Base-by-base conservation (phyloP, 2,113 vertebrate species). In the Silurus glanis region DNA sequence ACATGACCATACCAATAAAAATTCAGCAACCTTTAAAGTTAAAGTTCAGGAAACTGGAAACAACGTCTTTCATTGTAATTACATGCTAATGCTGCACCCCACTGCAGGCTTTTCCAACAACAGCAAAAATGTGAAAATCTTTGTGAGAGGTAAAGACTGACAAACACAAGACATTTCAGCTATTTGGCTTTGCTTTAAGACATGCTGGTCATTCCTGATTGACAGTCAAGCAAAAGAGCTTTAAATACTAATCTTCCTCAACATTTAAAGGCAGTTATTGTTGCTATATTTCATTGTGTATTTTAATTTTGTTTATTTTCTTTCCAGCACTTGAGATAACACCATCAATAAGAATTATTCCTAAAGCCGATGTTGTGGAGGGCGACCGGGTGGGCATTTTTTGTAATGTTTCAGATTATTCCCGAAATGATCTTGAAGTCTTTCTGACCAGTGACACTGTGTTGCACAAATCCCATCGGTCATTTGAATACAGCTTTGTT, bases 91-190 rank as follows among this genome's bases (percentile, higher is more conserved):
- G 8, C 45, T 91, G 82, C 23, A 80, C 45, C 84, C 89, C 1
- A 80, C 10, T 5, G n/a, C 49, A 2, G 90, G 78, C 10, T 4
- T 0, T 7, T 94, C 95, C 62, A 92, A 90, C 87, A 67, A 9
- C 79, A 95, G 95, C 84, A 87, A 89, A 9, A 69, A 51, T 14
- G 75, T 90, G 45, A 86, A 17, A 47, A 82, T 95, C 12, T n/a
- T 76, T 13, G 89, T 95, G 25, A 81, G 21, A 93, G 93, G 95
- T 95, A 88, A 94, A 37, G 13, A 7, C 37, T n/a, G 23, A 23
- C 17, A 81, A n/a, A 89, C 56, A 12, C 7, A 0, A 80, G 9
- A 17, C 16, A 13, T 56, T 76, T 80, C 16, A 53, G 8, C 21
- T 28, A 45, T 75, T 13, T 58, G 45, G 9, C 14, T 37, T 83